Percentiles rank a stretch among this genome's conserved stretches.
Conservation (phyloP, 2,113 vertebrate genomes). For the Xenus cinereus region DNA sequence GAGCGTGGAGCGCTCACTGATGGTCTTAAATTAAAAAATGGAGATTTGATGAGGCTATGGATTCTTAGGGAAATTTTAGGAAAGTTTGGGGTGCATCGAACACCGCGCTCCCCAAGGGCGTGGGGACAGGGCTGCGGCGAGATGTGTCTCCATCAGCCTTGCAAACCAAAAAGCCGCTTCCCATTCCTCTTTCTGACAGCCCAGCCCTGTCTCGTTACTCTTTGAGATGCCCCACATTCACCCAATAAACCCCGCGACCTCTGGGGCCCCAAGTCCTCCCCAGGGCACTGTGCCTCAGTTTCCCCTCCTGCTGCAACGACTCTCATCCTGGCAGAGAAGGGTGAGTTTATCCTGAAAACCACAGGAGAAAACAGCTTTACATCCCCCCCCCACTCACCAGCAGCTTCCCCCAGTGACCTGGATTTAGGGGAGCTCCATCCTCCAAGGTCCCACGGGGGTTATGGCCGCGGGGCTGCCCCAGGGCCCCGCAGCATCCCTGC, state of each 20-base stretch:
- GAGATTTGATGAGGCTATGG: rapidly evolving
- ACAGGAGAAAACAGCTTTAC: background rate
- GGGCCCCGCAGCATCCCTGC: background rate
- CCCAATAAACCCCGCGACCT: background rate
- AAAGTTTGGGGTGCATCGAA: background rate
- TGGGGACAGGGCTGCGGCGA: background rate
- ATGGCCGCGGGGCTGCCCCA: rapidly evolving
- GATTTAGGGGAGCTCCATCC: background rate
- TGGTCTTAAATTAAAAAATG: background rate
- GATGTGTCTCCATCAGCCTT: background rate
- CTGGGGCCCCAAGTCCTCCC: background rate
- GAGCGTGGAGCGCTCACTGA: rapidly evolving
- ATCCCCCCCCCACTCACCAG: rapidly evolving
- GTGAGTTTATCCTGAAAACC: background rate
- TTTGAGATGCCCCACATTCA: background rate
- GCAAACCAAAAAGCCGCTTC: background rate
- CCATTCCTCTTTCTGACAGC: background rate
- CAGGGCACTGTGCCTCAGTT: rapidly evolving
- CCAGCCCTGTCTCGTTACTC: background rate
- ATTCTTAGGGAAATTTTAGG: background rate
- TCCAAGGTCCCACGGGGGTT: rapidly evolving
- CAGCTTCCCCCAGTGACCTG: background rate
- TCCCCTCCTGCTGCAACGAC: background rate
- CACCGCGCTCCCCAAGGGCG: rapidly evolving
- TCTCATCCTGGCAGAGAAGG: background rate